Evolutionary conservation across 2,888 invertebrate species (phyloP), one percentile per base, ranked within the genome.

Genomic region (Artemia sinica): DNA sequence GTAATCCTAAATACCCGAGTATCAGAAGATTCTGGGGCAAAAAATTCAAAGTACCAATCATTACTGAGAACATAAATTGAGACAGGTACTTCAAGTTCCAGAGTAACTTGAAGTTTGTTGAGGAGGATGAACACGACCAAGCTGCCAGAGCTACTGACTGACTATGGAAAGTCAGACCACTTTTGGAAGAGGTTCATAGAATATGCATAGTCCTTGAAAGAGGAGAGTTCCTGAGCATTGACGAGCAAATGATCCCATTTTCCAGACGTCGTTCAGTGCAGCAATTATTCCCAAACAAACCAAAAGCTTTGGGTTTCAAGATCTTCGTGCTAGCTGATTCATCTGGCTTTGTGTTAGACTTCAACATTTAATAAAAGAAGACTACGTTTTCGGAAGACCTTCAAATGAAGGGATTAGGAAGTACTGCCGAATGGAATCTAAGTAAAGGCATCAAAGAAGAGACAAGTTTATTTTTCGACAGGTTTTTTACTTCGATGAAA

Each of bases 201-300:
- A 51, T 51, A n/a, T 67, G 68, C 51, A 13, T 28, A 65, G 10
- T 18, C 41, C 49, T 51, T 65, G 49, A 48, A 9, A 68, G 28
- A n/a, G n/a, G 12, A 52, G 14, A 18, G 8, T 13, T 13, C 50
- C 11, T 68, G 14, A 68, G 48, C 28, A 67, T 70, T 28, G 68
- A 71, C 48, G 69, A 71, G 67, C 51, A 71, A 67, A 71, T 71
- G 50, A 69, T 70, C 28, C 69, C 69, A 8, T 71, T 69, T 67
- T 51, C 5, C 51, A 67, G 66, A 8, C 69, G 67, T n/a, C 49
- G 63, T 28, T 14, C 8, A 4, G 48, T 70, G 69, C n/a, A 49
- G 68, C 68, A 69, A 66, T 70, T 69, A 18, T 66, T 65, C 8
- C 8, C 50, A 52, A 49, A 65, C 50, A 66, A 70, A 52, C 66